Percentiles rank a stretch among this genome's conserved stretches.
These are phyloP conservation scores for Argyrosomus regius DNA, from an alignment of 2,797 vertebrate species.

Conservation along the genomic window DNA sequence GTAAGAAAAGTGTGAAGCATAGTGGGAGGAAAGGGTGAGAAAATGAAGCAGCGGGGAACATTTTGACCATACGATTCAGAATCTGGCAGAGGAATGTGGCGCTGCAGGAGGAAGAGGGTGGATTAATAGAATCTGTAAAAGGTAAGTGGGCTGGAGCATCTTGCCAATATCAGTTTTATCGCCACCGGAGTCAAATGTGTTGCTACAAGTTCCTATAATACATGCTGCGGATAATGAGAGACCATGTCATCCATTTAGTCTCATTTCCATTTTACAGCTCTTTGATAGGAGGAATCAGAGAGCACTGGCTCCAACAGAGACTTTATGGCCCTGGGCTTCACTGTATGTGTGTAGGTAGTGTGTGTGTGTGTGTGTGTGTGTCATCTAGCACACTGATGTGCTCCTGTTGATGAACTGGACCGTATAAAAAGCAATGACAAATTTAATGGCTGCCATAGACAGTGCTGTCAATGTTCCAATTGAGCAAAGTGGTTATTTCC, in stretches of 20 bases:
- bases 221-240: constrained; percentile 65
- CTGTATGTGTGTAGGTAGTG: constrained; percentile 15
- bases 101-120: constrained; percentile 20
- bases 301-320: constrained; percentile 62
- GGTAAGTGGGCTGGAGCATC: constrained; percentile 43
- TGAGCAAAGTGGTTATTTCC: constrained; percentile 68
- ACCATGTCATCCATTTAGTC: constrained; percentile 73
- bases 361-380: constrained; percentile 13
- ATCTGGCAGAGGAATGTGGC: constrained; percentile 35
- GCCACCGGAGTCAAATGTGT: constrained; percentile 49
- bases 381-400: constrained; percentile 39
- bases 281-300: constrained; percentile 75
- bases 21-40: constrained; percentile 5
- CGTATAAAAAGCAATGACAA: constrained; percentile 68
- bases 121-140: constrained; percentile 55
- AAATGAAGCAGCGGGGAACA: constrained; percentile 17
- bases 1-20: constrained; percentile 10
- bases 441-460: constrained; percentile 68
- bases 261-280: constrained; percentile 80
- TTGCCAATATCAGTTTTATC: constrained; percentile 39
- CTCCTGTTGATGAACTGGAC: constrained; percentile 66
- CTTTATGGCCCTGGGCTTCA: constrained; percentile 63
- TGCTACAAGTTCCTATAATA: constrained; percentile 59
- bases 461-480: constrained; percentile 60
- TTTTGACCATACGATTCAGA: constrained; percentile 26